phyloP scores from a whole-genome alignment of 2,888 invertebrate genomes.

The Drosophila hawaiiensis region DNA sequence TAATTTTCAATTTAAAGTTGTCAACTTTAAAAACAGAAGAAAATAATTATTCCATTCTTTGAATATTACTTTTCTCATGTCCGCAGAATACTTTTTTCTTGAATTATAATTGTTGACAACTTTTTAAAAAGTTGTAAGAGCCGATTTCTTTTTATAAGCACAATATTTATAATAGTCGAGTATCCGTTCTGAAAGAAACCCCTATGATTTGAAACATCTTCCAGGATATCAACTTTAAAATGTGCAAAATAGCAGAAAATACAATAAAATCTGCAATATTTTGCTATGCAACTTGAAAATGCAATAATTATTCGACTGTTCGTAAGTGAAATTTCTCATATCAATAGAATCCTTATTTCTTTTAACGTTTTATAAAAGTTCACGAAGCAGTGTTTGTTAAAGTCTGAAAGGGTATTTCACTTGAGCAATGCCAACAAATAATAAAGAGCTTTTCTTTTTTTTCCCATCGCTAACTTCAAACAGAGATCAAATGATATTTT shows the following conservation, averaged over 20 bases:
- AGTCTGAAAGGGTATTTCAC: background rate
- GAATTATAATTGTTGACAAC: background rate
- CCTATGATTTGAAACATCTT: background rate
- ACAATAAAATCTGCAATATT: background rate
- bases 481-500: constrained; percentile 1
- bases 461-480: background rate
- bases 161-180: background rate
- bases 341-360: background rate
- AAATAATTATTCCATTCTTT: background rate
- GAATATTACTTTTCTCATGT: background rate
- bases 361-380: no score
- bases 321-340: background rate
- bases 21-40: background rate
- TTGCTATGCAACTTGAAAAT: background rate
- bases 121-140: background rate
- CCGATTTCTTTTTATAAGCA: background rate
- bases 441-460: background rate
- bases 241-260: background rate
- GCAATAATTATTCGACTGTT: background rate
- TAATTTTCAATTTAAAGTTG: no score
- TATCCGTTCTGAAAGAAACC: background rate
- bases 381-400: background rate
- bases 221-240: background rate
- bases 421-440: background rate
- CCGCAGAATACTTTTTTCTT: background rate